These are phyloP conservation scores for Sus scrofa DNA, from an alignment of 2,113 vertebrate species.

Conservation along the genomic window DNA sequence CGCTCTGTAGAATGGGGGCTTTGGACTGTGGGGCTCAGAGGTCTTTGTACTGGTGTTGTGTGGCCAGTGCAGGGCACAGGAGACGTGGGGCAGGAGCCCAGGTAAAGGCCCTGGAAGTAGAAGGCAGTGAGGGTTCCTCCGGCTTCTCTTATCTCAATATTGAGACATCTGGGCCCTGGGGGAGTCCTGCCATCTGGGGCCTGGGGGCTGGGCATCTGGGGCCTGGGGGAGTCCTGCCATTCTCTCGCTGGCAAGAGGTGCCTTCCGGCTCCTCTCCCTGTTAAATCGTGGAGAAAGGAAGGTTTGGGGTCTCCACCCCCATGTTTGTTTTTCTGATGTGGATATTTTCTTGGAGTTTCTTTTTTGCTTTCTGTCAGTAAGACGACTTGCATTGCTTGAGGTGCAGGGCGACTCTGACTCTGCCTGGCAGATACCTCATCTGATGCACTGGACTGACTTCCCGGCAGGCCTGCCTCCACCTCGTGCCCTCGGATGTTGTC, in stretches of 20 bases:
- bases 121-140: not conserved
- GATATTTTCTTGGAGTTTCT: not conserved
- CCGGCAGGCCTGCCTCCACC: not conserved
- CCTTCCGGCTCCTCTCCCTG: not conserved
- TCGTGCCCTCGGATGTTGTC: too few relatives aligned
- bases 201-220: not conserved
- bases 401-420: not conserved
- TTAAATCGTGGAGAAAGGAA: not conserved
- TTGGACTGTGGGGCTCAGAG: not conserved
- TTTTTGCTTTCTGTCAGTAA: not conserved
- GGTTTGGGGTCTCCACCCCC: not conserved
- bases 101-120: not conserved
- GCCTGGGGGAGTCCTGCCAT: too few relatives aligned
- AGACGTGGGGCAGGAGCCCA: not conserved
- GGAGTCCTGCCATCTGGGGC: not conserved
- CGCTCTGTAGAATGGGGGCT: not conserved
- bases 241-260: not conserved
- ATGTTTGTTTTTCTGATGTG: not conserved
- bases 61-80: not conserved
- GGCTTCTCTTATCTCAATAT: not conserved
- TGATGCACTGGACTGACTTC: too few relatives aligned
- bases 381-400: not conserved
- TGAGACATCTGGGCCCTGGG: not conserved
- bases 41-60: not conserved
- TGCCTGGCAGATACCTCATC: fast-evolving